Evolutionary conservation across 2,888 invertebrate genomes (phyloP), one percentile per base, ranked within the genome.

Genomic region (Anoncus sp.): DNA sequence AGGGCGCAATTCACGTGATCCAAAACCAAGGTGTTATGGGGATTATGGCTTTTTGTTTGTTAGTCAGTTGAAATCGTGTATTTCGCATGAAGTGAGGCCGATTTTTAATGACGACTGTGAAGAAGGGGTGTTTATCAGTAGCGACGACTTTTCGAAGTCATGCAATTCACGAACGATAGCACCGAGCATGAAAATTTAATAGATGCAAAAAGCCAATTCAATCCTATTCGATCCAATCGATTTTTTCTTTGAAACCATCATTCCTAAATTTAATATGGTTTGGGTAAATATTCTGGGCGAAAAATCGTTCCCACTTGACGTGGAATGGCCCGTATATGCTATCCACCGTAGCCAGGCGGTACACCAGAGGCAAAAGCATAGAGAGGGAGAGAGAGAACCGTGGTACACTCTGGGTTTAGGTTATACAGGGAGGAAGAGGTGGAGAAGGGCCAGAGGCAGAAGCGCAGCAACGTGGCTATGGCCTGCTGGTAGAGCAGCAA

Each of bases 381-480:
- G 35, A 40, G 43, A 43, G 24, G 1, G 40, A 35, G 35, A 57
- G 43, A 14, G 43, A 24, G 16, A 24, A 38, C 18, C 27, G 27
- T 45, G 35, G 71, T 72, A 60, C 31, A 35, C 45, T 55, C 38
- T 35, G 35, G 35, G 53, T 22, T 72, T 45, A 63, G 71, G 62
- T 47, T 53, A 22, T 55, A 49, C 22, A 70, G 70, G 24, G 47
- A 49, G 49, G 20, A 10, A n/a, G 67, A 57, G 63, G 57, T 49
- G 47, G 40, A 51, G 59, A 31, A 62, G 45, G 55, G 71, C 57
- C 74, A 74, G 77, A 71, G 65, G 70, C 70, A 45, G 60, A 66
- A 73, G 69, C 66, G 59, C 70, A 24, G 75, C 43, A 60, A 60
- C 51, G 57, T 53, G 57, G 62, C 62, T 49, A 49, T 70, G 60